Evolutionary conservation across 2,888 invertebrate genomes (phyloP).

Genomic region (Pristionchus entomophagus): DNA sequence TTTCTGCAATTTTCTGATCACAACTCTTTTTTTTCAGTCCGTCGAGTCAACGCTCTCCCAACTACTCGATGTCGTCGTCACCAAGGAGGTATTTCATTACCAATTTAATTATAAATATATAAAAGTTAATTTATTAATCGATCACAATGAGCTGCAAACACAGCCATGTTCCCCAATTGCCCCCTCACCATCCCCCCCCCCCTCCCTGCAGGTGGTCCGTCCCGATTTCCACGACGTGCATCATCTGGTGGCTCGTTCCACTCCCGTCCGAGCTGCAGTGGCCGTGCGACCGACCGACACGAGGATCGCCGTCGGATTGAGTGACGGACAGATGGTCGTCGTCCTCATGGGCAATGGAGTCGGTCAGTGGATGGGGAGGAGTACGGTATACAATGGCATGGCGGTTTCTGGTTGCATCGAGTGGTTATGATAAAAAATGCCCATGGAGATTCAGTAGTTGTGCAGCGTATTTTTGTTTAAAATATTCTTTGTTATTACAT

Average conservation of each 20-base stretch:
- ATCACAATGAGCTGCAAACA: too few relatives aligned
- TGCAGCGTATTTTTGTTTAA: too few relatives aligned
- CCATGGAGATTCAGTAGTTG: background rate
- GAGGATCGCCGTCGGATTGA: conserved; percentile 19
- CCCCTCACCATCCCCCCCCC: too few relatives aligned
- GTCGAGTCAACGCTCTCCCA: conserved; percentile 36
- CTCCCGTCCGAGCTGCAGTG: conserved; percentile 33
- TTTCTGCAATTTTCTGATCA: too few relatives aligned
- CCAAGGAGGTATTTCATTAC: conserved; percentile 22
- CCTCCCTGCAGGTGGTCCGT: background rate
- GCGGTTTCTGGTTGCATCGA: too few relatives aligned
- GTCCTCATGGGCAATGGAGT: conserved; percentile 5
- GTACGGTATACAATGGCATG: background rate
- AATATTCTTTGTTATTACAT: too few relatives aligned
- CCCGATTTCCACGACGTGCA: conserved; percentile 40
- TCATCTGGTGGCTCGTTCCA: background rate
- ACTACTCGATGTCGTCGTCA: conserved; percentile 7
- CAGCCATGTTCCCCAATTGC: background rate
- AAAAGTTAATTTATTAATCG: too few relatives aligned
- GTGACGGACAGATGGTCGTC: conserved; percentile 43
- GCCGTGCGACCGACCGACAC: background rate
- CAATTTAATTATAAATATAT: too few relatives aligned
- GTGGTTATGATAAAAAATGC: too few relatives aligned
- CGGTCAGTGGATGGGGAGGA: background rate
- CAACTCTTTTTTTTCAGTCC: background rate